Conservation (phyloP, 2,888 invertebrate species). For the Stenotaenia linearis region DNA sequence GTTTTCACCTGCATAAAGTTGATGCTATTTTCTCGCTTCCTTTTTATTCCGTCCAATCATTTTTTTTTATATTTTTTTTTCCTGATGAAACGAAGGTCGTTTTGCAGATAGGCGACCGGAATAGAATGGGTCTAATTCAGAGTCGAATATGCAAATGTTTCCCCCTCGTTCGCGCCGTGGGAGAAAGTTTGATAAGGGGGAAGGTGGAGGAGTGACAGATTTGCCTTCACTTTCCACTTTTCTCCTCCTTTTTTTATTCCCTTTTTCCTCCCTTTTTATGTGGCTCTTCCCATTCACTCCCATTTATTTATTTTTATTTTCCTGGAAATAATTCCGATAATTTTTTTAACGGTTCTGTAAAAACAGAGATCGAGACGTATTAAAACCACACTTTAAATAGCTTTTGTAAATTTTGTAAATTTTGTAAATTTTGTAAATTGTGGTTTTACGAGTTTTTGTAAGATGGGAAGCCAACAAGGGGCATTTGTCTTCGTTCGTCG, state of each 20-base stretch:
- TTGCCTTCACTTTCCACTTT: not conserved
- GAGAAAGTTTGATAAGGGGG: constrained; percentile 5
- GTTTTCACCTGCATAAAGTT: constrained; percentile 8
- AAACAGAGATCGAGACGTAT: not conserved
- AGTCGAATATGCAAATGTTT: constrained; percentile 19
- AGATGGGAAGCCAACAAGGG: not conserved
- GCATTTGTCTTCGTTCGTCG: not conserved
- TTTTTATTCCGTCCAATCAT: not conserved
- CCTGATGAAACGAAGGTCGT: not conserved
- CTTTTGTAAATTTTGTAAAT: too few species aligned
- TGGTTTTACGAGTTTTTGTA: too few species aligned
- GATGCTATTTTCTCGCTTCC: not conserved
- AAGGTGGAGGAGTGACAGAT: not conserved
- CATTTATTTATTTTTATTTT: not conserved
- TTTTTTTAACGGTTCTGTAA: not conserved
- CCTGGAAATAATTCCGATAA: not conserved
- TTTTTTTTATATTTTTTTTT: not conserved
- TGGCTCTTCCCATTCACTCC: not conserved
- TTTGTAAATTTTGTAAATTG: too few species aligned
- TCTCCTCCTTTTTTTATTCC: not conserved
- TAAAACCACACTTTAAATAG: too few species aligned
- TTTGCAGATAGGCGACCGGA: not conserved
- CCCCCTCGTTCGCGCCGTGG: not conserved
- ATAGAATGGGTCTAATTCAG: constrained; percentile 9
- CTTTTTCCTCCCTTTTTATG: not conserved